Base-by-base conservation (phyloP, 2,797 vertebrate genomes). In the Brotula barbata region DNA sequence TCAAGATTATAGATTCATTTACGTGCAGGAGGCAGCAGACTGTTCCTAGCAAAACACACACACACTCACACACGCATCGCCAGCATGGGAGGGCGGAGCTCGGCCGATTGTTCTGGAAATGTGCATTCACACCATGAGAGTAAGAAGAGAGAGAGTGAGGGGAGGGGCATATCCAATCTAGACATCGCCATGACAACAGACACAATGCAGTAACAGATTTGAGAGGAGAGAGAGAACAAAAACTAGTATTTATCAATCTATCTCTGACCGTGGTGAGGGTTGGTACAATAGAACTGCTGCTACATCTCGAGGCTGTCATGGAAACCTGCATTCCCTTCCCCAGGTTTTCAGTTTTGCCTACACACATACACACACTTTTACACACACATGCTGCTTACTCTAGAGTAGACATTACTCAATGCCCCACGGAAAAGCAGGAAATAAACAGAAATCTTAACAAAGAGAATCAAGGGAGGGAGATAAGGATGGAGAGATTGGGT, bases 401-500 rank as follows among this genome's bases (percentile, higher is more conserved):
- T 64, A 10, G 60, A 78, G 62, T 53, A 68, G 21, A 28, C 64
- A 56, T 81, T 73, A 78, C 59, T 65, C 69, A 81, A 76, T 54
- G 66, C 37, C 31, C 41, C 44, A 20, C 21, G 50, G 56, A 51
- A 58, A 19, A 64, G 50, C 21, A 40, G 42, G n/a, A 51, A 55
- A 21, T 17, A 58, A 39, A 34, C 62, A 14, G 36, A 20, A 42
- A 61, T 57, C 22, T 28, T 33, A 33, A 50, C 1, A 16, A 42
- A 44, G 46, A 17, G 15, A 44, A 49, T 44, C 13, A 11, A 15
- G 6, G 37, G 52, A 55, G 17, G 2, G 33, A 54, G n/a, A 25
- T 11, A 1, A 1, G 21, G 33, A 50, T 20, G 44, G 23, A 61
- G 21, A n/a, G 15, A 39, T 19, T n/a, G n/a, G n/a, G n/a, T n/a